A percentile compares a stretch with the other conserved stretches of the same genome.
Conservation (phyloP, 1,140 invertebrate species). For the Rhyacophila brunnea region DNA sequence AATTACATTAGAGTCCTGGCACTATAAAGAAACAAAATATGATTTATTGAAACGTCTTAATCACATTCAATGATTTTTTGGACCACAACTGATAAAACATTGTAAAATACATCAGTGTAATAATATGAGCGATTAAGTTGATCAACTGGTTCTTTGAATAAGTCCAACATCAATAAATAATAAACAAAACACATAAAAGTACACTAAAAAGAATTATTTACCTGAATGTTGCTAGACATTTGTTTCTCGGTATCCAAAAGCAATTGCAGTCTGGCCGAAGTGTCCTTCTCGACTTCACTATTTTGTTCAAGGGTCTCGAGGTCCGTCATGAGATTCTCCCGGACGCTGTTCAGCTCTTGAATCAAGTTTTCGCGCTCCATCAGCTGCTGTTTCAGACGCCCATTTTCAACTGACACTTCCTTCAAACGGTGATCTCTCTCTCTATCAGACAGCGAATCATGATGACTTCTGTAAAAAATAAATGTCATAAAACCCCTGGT, state of each 20-base stretch:
- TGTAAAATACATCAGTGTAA: background rate
- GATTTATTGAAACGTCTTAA: background rate
- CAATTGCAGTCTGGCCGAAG: constrained; percentile 43
- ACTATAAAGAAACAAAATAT: constrained; percentile 38
- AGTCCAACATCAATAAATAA: constrained; percentile 1
- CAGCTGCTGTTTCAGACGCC: constrained; percentile 44
- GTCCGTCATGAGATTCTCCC: constrained; percentile 42
- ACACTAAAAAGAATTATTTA: constrained; percentile 19
- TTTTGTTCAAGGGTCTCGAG: constrained; percentile 41
- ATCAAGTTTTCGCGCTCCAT: constrained; percentile 50
- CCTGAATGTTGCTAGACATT: constrained; percentile 43
- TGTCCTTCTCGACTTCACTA: constrained; percentile 44
- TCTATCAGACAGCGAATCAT: constrained; percentile 13
- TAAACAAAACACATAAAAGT: too few relatives aligned
- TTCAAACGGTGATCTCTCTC: constrained; percentile 34
- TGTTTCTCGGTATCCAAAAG: constrained; percentile 47
- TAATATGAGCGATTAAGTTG: background rate
- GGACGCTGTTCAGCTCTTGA: constrained; percentile 45
- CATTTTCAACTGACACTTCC: constrained; percentile 42
- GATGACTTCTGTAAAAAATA: constrained; percentile 16
- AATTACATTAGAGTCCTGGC: constrained; percentile 62
- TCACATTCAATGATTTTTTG: background rate
- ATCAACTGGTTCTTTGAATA: background rate
- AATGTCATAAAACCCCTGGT: background rate
- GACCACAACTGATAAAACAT: too few relatives aligned